phyloP scores from a whole-genome alignment of 2,888 invertebrate species.

The Coleophora deauratella region DNA sequence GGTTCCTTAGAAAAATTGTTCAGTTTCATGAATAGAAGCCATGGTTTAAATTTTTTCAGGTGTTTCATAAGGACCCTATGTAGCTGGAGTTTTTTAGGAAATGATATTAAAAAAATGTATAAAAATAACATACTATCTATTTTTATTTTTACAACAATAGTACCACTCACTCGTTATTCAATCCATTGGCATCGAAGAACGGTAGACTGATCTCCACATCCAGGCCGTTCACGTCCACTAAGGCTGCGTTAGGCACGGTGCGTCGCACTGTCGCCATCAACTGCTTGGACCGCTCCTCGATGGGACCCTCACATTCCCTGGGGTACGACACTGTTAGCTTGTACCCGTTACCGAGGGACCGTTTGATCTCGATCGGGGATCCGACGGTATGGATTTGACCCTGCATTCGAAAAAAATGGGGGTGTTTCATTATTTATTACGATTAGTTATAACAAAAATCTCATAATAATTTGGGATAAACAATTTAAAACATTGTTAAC shows the following conservation, averaged over 20 bases:
- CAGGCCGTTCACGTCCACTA: constrained; percentile 43
- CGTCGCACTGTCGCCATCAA: constrained; percentile 49
- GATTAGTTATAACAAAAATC: too few relatives aligned
- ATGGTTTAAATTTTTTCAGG: too few relatives aligned
- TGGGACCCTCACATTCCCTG: constrained; percentile 5
- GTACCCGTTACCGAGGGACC: constrained; percentile 72
- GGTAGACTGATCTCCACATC: constrained; percentile 66
- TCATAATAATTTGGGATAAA: too few relatives aligned
- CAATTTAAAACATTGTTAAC: too few relatives aligned
- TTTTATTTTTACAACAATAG: neutral
- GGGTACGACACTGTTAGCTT: constrained; percentile 62
- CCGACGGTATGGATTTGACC: constrained; percentile 74
- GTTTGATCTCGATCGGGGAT: constrained; percentile 71
- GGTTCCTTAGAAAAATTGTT: too few relatives aligned
- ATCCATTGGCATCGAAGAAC: constrained; percentile 63
- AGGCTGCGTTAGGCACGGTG: constrained; percentile 57
- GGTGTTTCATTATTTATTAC: too few relatives aligned
- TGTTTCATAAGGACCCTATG: too few relatives aligned
- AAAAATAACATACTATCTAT: too few relatives aligned
- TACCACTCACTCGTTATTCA: constrained; percentile 66
- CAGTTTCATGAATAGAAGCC: too few relatives aligned
- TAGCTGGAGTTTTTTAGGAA: too few relatives aligned
- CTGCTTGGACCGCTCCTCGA: constrained; percentile 50
- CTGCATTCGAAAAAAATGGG: constrained; percentile 23
- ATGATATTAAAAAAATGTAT: too few relatives aligned